Evolutionary conservation across 2,888 invertebrate genomes (phyloP), one percentile per base, ranked within the genome.

Genomic region (Disparrhopalites patrizii): DNA sequence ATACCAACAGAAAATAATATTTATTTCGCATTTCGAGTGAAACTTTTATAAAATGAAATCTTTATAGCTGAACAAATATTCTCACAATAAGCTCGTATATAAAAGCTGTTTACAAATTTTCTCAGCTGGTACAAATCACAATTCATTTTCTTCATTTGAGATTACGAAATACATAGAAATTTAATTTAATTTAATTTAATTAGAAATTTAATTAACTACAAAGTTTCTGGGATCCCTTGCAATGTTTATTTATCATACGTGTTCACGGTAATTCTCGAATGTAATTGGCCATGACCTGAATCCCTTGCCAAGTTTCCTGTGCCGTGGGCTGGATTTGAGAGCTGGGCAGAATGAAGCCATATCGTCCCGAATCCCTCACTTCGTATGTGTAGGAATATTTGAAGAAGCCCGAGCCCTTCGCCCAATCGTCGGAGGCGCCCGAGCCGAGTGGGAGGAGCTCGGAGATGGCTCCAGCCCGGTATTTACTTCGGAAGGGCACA

Each of bases 301-400:
- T 63, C 20, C 87, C 85, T 78, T 85, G 85, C 27, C 91, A 82
- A n/a, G 88, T 88, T 80, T 92, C 91, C 58, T 84, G 83, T 0
- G 88, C 88, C 0, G 88, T 87, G 0, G 87, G 83, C 31, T 86
- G 83, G 72, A 92, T 92, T 76, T 87, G 86, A 0, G 85, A 84
- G 1, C 87, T 85, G 0, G 92, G 91, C 31, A 93, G 79, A 8
- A 90, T 77, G 77, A 91, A 93, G 0, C 92, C 92, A 76, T 88
- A 87, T 0, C 85, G 84, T 0, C 91, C 91, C 25, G 79, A 82
- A 76, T 89, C 89, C 25, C 88, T 79, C 10, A 90, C 81, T 78
- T 90, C 89, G 15, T 90, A 81, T 5, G 88, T 88, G 79, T 89
- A 68, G 18, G 68, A 66, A 50, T 69, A 74, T 18, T 66, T 61